phyloP scores from a whole-genome alignment of 1,140 invertebrate species.

The Hirudo medicinalis region DNA sequence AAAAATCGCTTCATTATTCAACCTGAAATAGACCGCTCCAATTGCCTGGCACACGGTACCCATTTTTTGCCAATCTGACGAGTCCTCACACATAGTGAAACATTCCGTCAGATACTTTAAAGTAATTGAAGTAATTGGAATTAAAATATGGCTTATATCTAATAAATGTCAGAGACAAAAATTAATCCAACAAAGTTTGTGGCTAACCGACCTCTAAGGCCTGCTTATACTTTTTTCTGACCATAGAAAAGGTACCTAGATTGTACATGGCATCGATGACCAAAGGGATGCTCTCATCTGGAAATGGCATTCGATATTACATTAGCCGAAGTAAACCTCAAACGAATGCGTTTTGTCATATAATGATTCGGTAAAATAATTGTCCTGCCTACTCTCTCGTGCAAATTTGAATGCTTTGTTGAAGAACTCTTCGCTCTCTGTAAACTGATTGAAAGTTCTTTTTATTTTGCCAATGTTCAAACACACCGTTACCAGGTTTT shows the following conservation, averaged over 20 bases:
- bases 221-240: not conserved
- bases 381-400: too few relatives aligned
- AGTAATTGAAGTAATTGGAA: too few relatives aligned
- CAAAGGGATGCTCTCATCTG: not conserved
- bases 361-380: too few relatives aligned
- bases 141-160: too few relatives aligned
- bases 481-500: too few relatives aligned
- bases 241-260: not conserved
- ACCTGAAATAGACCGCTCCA: conserved; percentile 4
- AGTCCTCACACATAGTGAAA: not conserved
- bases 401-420: too few relatives aligned
- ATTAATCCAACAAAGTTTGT: not conserved
- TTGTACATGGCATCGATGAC: conserved; percentile 1
- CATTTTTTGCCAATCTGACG: not conserved
- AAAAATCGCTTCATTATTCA: too few relatives aligned
- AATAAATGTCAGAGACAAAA: not conserved
- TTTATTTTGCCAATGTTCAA: too few relatives aligned
- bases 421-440: too few relatives aligned
- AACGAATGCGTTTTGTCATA: too few relatives aligned
- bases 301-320: not conserved
- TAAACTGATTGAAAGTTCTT: too few relatives aligned
- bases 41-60: not conserved
- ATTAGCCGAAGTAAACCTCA: too few relatives aligned
- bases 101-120: not conserved
- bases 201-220: not conserved